Conservation (phyloP, 2,888 invertebrate genomes). For the Agrilus mali region DNA sequence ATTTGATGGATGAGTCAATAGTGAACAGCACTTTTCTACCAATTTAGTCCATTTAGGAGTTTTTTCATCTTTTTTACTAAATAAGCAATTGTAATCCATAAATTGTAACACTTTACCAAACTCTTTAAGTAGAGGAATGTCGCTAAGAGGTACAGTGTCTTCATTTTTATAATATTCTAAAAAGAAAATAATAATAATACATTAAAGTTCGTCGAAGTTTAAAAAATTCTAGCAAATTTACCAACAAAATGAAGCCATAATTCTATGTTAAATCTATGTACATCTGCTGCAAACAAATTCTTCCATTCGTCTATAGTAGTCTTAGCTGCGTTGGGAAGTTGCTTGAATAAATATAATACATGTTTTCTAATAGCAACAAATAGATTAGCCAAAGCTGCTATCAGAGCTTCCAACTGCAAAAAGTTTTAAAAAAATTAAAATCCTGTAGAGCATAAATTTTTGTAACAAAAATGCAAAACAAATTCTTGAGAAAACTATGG, state of each 20-base stretch:
- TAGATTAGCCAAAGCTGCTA: slow-evolving; percentile 40
- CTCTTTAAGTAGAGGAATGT: slow-evolving; percentile 24
- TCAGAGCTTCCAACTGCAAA: slow-evolving; percentile 38
- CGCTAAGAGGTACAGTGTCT: slow-evolving; percentile 10
- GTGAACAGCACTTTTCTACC: slow-evolving; percentile 28
- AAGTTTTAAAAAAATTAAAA: slow-evolving; percentile 5
- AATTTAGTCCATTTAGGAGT: slow-evolving; percentile 29
- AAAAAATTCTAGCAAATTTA: slow-evolving; percentile 15
- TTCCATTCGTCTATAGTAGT: slow-evolving; percentile 58
- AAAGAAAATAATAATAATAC: slow-evolving; percentile 10
- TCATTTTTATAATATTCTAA: slow-evolving; percentile 18
- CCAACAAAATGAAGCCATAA: slow-evolving; percentile 39
- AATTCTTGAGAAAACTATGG: neutral
- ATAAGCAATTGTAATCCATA: slow-evolving; percentile 15
- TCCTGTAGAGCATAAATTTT: neutral
- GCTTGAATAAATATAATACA: slow-evolving; percentile 29
- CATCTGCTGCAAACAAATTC: slow-evolving; percentile 58
- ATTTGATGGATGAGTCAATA: slow-evolving; percentile 31
- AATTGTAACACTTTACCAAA: slow-evolving; percentile 21
- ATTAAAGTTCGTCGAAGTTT: neutral
- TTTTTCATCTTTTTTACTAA: slow-evolving; percentile 10
- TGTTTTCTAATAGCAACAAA: slow-evolving; percentile 36
- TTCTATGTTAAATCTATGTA: slow-evolving; percentile 39
- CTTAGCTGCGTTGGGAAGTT: slow-evolving; percentile 21
- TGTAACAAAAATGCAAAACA: no score